Evolutionary conservation across 2,797 vertebrate genomes (phyloP).

Genomic region (Heteromormyrus szaboi): DNA sequence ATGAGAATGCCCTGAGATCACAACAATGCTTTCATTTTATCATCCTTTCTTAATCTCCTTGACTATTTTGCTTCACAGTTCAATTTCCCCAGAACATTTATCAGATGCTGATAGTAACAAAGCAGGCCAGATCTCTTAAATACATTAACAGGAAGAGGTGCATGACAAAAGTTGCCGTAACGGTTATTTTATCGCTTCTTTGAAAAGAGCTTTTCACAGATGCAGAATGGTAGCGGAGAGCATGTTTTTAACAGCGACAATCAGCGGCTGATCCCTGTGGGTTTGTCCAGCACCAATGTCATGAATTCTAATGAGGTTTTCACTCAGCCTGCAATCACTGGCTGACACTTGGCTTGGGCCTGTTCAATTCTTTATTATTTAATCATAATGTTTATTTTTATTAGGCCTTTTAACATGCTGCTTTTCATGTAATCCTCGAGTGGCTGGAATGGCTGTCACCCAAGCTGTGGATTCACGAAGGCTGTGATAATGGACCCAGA

Average conservation of each 20-base stretch:
- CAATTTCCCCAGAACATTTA: background rate
- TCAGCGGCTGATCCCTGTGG: background rate
- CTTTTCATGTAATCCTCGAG: background rate
- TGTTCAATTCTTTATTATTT: constrained; percentile 3
- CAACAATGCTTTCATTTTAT: background rate
- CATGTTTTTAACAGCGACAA: background rate
- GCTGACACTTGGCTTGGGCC: background rate
- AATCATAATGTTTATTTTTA: constrained; percentile 7
- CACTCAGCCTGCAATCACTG: background rate
- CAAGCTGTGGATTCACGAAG: background rate
- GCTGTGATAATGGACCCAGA: background rate
- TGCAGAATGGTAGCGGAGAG: background rate
- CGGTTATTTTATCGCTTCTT: background rate
- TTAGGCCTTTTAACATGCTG: constrained; percentile 3
- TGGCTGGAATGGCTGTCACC: background rate
- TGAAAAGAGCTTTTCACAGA: background rate
- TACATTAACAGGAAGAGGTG: background rate
- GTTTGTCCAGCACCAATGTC: constrained; percentile 8
- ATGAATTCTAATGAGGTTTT: constrained; percentile 16
- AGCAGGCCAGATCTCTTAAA: background rate
- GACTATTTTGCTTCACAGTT: background rate
- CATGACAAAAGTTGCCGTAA: background rate
- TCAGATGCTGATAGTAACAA: background rate
- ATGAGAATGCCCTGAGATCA: background rate
- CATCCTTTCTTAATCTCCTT: background rate